Conservation (phyloP, 2,113 vertebrate genomes). For the Cariama cristata region DNA sequence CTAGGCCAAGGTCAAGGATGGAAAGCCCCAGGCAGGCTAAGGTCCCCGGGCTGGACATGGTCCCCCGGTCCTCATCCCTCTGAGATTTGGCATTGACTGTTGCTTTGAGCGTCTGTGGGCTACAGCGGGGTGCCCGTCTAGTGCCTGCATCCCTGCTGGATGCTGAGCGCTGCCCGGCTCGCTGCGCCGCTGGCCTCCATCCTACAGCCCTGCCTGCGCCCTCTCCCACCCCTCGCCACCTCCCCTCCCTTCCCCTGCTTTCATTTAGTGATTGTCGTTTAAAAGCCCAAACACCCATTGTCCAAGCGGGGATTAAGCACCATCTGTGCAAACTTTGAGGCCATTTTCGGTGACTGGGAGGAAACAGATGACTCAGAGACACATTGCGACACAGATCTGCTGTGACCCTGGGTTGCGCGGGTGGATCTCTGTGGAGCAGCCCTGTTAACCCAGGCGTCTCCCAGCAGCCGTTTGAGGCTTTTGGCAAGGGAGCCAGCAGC, state of each 20-base stretch:
- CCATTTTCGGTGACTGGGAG: conserved; percentile 11
- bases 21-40: background rate
- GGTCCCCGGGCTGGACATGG: background rate
- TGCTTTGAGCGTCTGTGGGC: background rate
- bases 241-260: background rate
- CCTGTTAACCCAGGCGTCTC: conserved; percentile 1
- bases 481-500: background rate
- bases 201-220: background rate
- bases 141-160: background rate
- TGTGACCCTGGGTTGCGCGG: background rate
- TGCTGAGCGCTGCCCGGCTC: background rate
- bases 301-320: conserved; percentile 51
- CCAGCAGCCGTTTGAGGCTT: background rate
- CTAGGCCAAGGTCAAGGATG: background rate
- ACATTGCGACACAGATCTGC: background rate
- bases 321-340: conserved; percentile 70
- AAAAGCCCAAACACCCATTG: background rate
- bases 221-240: background rate
- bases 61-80: background rate
- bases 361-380: conserved; percentile 54
- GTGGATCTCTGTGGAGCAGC: background rate
- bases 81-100: background rate
- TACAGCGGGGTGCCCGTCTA: background rate
- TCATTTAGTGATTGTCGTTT: background rate
- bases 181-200: background rate